Base-by-base conservation (phyloP, 2,797 vertebrate genomes). In the Spea hammondii region DNA sequence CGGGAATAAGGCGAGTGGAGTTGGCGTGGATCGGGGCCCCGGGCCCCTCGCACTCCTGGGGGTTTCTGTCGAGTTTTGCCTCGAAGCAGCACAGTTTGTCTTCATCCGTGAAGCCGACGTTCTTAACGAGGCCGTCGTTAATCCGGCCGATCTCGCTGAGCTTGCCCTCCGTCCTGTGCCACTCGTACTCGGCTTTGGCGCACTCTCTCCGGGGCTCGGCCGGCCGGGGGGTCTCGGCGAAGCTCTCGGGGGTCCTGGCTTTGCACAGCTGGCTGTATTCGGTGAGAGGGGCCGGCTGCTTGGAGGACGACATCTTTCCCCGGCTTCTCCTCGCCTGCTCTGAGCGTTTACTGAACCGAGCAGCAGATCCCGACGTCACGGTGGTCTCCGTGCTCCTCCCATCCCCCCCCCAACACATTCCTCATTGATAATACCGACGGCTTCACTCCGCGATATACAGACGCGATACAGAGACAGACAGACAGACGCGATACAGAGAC, bases 21-120 rank as follows among this genome's bases (percentile, higher is more conserved):
- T 87, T 76, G 4, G 86, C 85, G 47, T 83, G 89, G 76, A 76
- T 85, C 17, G 84, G 87, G 74, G 83, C 86, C 64, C 85, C 84
- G 32, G 82, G 89, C 87, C 54, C 91, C 86, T 74, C 94, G 11
- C 70, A 90, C 84, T 85, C 89, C 79, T 44, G 94, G 53, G 93
- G 92, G 79, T 94, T 94, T 66, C 92, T 87, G 74, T 94, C 94
- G 82, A 88, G 13, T 0, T 95, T 91, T 4, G 91, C 92, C 73
- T 96, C 94, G 8, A 94, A 96, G 86, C 94, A 95, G 87, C 96
- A 95, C 47, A 97, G 92, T 91, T 96, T 97, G 87, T 94, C 96
- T 85, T 96, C 95, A 8, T 97, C 96, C 0, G 95, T 95, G 88
- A 98, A 95, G 46, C 92, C 93, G 0, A 91, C 55, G 2, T 76